Evolutionary conservation across 2,888 invertebrate genomes (phyloP), one percentile per base, ranked within the genome.

Genomic region (Tiliacea aurago): DNA sequence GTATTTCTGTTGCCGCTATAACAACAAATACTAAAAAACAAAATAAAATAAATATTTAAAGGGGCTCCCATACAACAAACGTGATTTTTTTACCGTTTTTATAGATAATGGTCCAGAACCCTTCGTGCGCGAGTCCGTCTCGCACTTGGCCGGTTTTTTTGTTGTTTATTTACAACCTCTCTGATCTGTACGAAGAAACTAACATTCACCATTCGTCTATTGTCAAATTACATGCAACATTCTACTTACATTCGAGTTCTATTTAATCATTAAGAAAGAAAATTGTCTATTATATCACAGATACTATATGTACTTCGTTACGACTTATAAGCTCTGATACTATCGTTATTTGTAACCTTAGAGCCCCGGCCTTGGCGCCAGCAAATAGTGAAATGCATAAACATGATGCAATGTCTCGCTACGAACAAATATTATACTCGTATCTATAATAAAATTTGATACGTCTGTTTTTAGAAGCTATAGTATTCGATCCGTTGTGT

Each of bases 271-370:
- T n/a, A 23, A 43, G 23, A 41, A 64, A 55, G 56, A 69, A 85
- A 83, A 80, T 69, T 63, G 71, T 63, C 9, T 73, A 70, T 81
- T 83, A 80, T 79, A 61, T 64, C 78, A 81, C 63, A 71, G 65
- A 66, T 20, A 45, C 47, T 58, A 53, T 53, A 78, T 59, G 55
- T 84, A 72, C 75, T 77, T 75, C 69, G 69, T 79, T 73, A 82
- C 73, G 72, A 76, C 73, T 73, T 76, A 80, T 84, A 87, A 86
- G 83, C 70, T 75, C 45, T 73, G 86, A 89, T 89, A 87, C 83
- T 88, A 89, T 87, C 85, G 78, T 85, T 85, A 88, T 89, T 90
- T 89, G 87, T 90, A 92, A 92, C 94, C 94, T 94, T 92, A 91
- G 85, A 75, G 69, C 67, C 89, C 67, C 89, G 91, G 89, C 93